Base-by-base conservation (phyloP, 1,140 invertebrate species). In the Drosophila ogumai region DNA sequence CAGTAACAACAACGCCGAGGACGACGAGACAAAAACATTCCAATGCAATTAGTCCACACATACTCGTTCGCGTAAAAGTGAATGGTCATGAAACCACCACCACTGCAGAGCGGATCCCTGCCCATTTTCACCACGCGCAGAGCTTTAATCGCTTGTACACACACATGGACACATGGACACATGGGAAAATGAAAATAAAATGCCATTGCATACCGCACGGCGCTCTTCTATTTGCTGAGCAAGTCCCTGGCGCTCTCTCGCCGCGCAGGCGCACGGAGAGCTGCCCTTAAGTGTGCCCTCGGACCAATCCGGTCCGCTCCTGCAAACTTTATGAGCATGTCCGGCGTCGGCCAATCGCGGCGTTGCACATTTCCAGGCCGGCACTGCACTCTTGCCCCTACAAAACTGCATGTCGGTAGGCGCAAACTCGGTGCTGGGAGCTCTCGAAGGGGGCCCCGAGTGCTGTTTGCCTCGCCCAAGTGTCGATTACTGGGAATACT, bases 191-290 rank as follows among this genome's bases (percentile, higher is more conserved):
- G 49, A 43, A 75, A 81, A 57, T 60, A 71, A 75, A 71, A 74
- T 64, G 41, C 38, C 72, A 43, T 55, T 60, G 66, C 74, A 56
- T 65, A 34, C 25, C 56, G 47, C 28, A 36, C 36, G 69, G 74
- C 73, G 78, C 86, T 73, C 81, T 90, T 75, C 75, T 85, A 90
- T 90, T 90, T 90, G 86, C 86, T 90, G 85, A 88, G 85, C 80
- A 75, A 54, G 60, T 67, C 68, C 38, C 43, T 34, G 28, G 28
- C 46, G 43, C 59, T 56, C 65, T 76, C 85, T 88, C 82, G 52
- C 58, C 40, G 56, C 78, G 56, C 88, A 82, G 82, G 88, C 90
- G 90, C 79, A 76, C 22, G 36, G 25, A 8, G 52, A 82, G 79
- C 85, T 81, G 79, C 90, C 88, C 90, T 76, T 86, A 79, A 69